Base-by-base conservation (phyloP, 2,797 vertebrate species). In the Macropodus opercularis region DNA sequence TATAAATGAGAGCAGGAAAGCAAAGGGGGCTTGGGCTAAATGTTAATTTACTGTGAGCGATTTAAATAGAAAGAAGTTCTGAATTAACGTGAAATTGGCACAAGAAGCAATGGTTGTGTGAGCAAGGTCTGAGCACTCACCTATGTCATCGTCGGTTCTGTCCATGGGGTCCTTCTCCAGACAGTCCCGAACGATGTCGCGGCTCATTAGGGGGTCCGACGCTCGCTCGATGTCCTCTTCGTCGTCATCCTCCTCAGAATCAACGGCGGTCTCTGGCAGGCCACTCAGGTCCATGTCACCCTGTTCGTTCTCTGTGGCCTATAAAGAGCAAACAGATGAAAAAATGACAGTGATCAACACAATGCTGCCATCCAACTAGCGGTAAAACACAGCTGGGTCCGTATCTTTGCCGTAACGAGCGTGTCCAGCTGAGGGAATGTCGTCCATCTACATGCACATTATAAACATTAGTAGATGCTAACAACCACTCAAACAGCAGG, bases 221-320 rank as follows among this genome's bases (percentile, higher is more conserved):
- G 96, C 95, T 55, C 97, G 92, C 80, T 99, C 98, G 63, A 98
- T 98, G 74, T 99, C 97, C 89, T 99, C 98, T 81, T 99, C 98
- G 19, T 99, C 98, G 0, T 99, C 97, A 0, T 99, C 98, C 50
- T 99, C 98, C 75, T 99, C 98, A 0, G 97, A 99, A 89, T 99
- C 98, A 17, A 99, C 98, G 17, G 96, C 97, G 9, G 98, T 98
- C 90, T 99, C 98, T 4, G 96, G 97, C 81, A 99, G 90, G 72
- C 98, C 98, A 72, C 96, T 98, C 75, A 99, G 94, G 93, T 99
- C 98, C 98, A 99, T 99, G 91, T 99, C 98, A 56, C 98, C 95
- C 29, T 95, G 93, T 86, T 99, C 98, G 88, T 96, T 96, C 90
- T 98, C 98, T 55, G 97, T 98, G 89, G 97, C 97, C 97, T 99